A percentile compares a stretch with the other conserved stretches of the same genome.
These are phyloP conservation scores for Unio delphinus DNA, from an alignment of 2,888 invertebrate species.

Conservation along the genomic window DNA sequence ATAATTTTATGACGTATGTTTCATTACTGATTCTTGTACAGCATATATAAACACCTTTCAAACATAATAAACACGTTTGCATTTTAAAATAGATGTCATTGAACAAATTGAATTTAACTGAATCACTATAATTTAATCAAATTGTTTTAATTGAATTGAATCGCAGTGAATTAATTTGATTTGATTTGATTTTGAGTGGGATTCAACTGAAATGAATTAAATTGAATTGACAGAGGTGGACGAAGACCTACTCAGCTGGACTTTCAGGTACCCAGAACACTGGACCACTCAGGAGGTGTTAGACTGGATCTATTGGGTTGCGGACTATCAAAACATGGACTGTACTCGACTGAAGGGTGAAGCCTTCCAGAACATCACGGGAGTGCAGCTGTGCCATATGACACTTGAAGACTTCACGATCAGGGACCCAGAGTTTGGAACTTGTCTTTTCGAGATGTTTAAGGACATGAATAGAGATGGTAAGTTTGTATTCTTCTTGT, in stretches of 20 bases:
- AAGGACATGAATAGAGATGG: conserved; percentile 31
- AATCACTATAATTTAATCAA: too few relatives aligned
- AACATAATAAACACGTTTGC: too few relatives aligned
- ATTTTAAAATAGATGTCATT: too few relatives aligned
- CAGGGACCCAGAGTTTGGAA: conserved; percentile 54
- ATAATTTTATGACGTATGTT: too few relatives aligned
- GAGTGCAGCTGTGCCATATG: conserved; percentile 55
- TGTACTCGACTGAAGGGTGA: conserved; percentile 54
- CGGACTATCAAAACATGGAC: conserved; percentile 50
- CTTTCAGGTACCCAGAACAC: conserved; percentile 54
- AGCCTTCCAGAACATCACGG: conserved; percentile 55
- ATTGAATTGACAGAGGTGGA: conserved; percentile 8
- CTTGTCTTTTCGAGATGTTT: conserved; percentile 43
- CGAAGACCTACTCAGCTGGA: conserved; percentile 51
- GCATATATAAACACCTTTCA: too few relatives aligned
- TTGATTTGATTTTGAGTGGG: too few relatives aligned
- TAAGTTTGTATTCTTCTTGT: conserved; percentile 10
- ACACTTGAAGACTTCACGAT: conserved; percentile 41
- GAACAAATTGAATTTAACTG: too few relatives aligned
- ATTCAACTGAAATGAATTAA: too few relatives aligned
- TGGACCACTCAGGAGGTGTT: conserved; percentile 56
- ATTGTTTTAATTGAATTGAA: too few relatives aligned
- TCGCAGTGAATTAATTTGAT: too few relatives aligned
- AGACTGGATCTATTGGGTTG: conserved; percentile 60
- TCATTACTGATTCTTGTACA: too few relatives aligned